Evolutionary conservation across 2,888 invertebrate genomes (phyloP).

Genomic region (Dryocosmus kuriphilus): DNA sequence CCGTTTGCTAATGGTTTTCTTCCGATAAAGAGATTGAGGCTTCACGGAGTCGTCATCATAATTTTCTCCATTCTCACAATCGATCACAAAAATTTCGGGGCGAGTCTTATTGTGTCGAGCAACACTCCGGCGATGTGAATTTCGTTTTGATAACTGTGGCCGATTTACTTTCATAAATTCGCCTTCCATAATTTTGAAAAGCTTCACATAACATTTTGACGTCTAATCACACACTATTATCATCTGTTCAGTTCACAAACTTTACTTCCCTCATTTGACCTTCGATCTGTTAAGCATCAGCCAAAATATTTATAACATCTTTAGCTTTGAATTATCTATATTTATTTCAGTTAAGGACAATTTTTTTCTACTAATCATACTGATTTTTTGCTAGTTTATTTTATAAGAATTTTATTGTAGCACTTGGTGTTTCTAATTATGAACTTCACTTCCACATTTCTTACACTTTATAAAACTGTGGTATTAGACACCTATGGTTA

Average conservation of each 20-base stretch:
- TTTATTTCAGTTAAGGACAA: not conserved
- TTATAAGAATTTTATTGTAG: not conserved
- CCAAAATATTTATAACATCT: not conserved
- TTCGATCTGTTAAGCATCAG: not conserved
- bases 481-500: not conserved
- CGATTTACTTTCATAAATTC: not conserved
- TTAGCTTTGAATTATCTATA: not conserved
- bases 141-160: not conserved
- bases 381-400: not conserved
- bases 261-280: not conserved
- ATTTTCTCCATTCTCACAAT: constrained; percentile 57
- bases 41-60: constrained; percentile 49
- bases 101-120: constrained; percentile 6
- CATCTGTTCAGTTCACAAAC: not conserved
- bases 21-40: not conserved
- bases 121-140: constrained; percentile 7
- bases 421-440: not conserved
- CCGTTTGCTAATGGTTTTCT: not conserved
- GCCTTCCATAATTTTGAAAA: constrained; percentile 35
- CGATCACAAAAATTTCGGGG: constrained; percentile 59
- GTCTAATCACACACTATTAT: constrained; percentile 9
- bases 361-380: not conserved
- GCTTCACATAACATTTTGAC: constrained; percentile 34
- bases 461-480: not conserved
- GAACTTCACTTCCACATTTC: not conserved